Evolutionary conservation across 1,140 invertebrate species (phyloP), one percentile per base, ranked within the genome.

Genomic region (Drosophila carrolli): DNA sequence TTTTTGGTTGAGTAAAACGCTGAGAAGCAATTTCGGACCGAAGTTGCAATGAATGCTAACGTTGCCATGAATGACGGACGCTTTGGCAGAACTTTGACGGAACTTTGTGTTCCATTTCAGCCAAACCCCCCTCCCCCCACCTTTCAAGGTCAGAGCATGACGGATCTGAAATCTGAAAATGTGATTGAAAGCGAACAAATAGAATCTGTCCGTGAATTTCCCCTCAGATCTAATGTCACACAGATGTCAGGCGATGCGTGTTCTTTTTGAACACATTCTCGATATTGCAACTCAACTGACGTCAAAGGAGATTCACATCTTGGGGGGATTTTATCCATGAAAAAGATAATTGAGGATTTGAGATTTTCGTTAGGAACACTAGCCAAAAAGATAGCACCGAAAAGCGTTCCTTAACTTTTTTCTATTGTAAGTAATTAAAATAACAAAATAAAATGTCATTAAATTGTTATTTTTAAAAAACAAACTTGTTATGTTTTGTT

Each of bases 41-140:
- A 84, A 83, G 81, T 84, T 83, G 81, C 81, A 84, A 84, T 80
- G 81, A 83, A 68, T 76, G 71, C 60, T 35, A 62, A 61, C 37
- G 68, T 48, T 70, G 35, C 38, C 59, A 76, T 84, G 76, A 82
- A 83, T 82, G 80, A 83, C 50, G 65, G 80, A 78, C 53, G 68
- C 68, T 71, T 71, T 71, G 43, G 51, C 63, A 71, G 67, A 71
- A 71, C 63, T 71, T 70, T 70, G 67, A 71, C 47, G 65, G 37
- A 53, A 70, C 51, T 68, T 68, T 68, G 44, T 66, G 60, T 35
- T 66, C 65, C 47, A 66, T 66, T 65, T 41, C 23, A 46, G 40
- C n/a, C 40, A 27, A 23, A 14, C n/a, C 4, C 19, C 16, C 50
- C 7, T 29, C 5, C 32, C 23, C 32, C 38, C 50, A 1, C 16